Evolutionary conservation across 2,113 vertebrate species (phyloP).

Genomic region (Copsychus sechellarum): DNA sequence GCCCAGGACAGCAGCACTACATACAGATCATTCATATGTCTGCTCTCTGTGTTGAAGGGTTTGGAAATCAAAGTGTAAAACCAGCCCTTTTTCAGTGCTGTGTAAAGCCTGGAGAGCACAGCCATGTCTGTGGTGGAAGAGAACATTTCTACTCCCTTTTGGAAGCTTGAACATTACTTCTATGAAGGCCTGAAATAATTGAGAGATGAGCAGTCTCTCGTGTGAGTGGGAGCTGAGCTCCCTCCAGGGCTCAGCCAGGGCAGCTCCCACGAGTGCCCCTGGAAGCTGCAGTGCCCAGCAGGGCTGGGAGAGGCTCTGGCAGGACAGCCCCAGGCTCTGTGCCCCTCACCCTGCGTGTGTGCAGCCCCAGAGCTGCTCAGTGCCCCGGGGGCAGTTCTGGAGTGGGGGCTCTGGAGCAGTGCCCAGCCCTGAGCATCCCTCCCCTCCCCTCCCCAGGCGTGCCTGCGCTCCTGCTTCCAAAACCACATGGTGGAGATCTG

Average conservation of each 20-base stretch:
- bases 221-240: fast-evolving
- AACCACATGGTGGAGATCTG: constrained; percentile 70
- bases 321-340: neutral
- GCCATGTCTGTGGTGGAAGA: neutral
- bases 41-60: neutral
- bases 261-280: neutral
- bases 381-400: neutral
- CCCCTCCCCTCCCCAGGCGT: constrained; percentile 66
- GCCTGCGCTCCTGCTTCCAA: constrained; percentile 82
- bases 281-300: too few relatives aligned
- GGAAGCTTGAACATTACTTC: neutral
- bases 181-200: neutral
- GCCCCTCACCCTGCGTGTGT: neutral
- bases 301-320: neutral
- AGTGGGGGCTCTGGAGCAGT: neutral
- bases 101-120: neutral
- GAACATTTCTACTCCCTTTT: neutral
- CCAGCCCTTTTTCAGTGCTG: neutral
- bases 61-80: neutral
- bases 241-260: fast-evolving
- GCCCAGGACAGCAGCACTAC: neutral
- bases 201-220: neutral
- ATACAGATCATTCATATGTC: neutral
- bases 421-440: fast-evolving
- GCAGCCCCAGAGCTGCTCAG: fast-evolving